Percentiles rank a stretch among this genome's conserved stretches.
Conservation (phyloP, 2,888 invertebrate species). For the Cephus pulcher region DNA sequence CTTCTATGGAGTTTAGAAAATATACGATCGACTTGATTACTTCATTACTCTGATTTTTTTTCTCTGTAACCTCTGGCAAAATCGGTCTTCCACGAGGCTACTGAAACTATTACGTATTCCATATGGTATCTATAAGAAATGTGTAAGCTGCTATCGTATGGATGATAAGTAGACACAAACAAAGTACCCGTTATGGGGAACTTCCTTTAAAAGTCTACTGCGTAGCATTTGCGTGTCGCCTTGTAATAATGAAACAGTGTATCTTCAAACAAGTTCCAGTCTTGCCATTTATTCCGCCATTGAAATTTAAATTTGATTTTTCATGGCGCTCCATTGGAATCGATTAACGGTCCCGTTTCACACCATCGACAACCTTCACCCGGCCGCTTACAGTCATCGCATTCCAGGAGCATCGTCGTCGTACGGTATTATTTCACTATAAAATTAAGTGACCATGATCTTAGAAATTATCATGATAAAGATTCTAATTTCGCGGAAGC, state of each 20-base stretch:
- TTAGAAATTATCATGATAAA: neutral
- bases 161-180: neutral
- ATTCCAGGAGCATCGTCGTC: neutral
- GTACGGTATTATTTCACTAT: neutral
- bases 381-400: neutral
- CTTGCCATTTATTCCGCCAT: neutral
- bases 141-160: neutral
- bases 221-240: neutral
- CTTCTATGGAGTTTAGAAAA: neutral
- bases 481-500: neutral
- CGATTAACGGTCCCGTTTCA: neutral
- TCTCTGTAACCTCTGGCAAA: neutral
- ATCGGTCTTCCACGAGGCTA: neutral
- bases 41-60: neutral
- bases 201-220: neutral
- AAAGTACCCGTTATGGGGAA: neutral
- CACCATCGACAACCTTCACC: neutral
- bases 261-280: neutral
- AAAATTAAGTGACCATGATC: neutral
- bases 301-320: neutral
- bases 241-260: neutral
- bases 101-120: neutral
- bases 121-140: neutral
- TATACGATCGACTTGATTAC: neutral
- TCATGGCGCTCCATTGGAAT: neutral